These are phyloP conservation scores for Keiferia lycopersicella DNA, from an alignment of 2,888 invertebrate genomes.

Conservation along the genomic window DNA sequence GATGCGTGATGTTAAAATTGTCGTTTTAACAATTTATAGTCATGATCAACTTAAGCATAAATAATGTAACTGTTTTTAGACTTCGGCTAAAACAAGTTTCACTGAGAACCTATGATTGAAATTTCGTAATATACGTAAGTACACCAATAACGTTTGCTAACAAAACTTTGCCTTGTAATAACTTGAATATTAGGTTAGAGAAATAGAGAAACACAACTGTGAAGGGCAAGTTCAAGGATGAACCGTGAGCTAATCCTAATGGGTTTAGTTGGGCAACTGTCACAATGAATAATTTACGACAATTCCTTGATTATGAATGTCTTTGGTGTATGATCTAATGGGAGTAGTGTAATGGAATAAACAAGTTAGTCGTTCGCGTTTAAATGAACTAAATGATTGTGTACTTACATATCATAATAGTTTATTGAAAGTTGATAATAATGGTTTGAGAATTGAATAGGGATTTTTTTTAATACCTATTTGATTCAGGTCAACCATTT, in stretches of 20 bases:
- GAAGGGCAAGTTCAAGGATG: constrained; percentile 21
- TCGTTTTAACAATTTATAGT: too few relatives aligned
- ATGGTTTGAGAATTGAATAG: too few relatives aligned
- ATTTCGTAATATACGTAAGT: too few relatives aligned
- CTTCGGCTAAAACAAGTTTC: too few relatives aligned
- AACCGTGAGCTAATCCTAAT: constrained; percentile 16
- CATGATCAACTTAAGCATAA: too few relatives aligned
- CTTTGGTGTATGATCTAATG: constrained; percentile 8
- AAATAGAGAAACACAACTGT: background rate
- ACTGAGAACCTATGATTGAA: too few relatives aligned
- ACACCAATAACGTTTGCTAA: background rate
- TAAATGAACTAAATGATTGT: background rate
- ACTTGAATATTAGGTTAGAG: background rate
- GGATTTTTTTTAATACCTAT: too few relatives aligned
- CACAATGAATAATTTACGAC: constrained; percentile 25
- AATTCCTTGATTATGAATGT: constrained; percentile 16
- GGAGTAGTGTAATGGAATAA: background rate
- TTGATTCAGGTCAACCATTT: too few relatives aligned
- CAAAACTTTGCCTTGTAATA: background rate
- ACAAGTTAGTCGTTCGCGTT: background rate
- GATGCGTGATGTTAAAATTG: too few relatives aligned
- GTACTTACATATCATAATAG: background rate
- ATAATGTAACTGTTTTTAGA: too few relatives aligned
- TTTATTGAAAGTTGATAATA: too few relatives aligned
- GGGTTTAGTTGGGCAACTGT: constrained; percentile 23